Base-by-base conservation (phyloP, 2,888 invertebrate genomes). In the Aphidius colemani region DNA sequence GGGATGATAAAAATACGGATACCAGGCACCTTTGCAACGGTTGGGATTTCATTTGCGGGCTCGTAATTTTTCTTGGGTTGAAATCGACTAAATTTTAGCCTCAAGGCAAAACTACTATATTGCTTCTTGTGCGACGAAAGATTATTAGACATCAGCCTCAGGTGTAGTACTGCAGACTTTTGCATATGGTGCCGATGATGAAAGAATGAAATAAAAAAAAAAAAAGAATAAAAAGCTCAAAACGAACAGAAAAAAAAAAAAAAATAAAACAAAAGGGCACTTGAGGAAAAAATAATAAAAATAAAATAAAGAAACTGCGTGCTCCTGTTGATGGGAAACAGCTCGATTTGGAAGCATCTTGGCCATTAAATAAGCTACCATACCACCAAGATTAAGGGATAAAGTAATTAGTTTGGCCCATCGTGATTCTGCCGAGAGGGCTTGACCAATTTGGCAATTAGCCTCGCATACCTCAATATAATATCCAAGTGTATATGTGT, bases 361-460 rank as follows among this genome's bases (percentile, higher is more conserved):
- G 51, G 51, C 61, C 61, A 65, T 65, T 65, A 65, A 65, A 61
- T 13, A 18, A 18, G 13, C 13, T 18, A 18, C 13, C 13, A 51
- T 40, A 44, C 65, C 55, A 30, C 8, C n/a, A 44, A 39, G 49
- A 41, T 48, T 57, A 45, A 45, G 57, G 72, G 70, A 77, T 77
- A 74, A 75, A 77, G 74, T 76, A 77, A 76, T 77, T 77, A 77
- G 73, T 69, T 69, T 67, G 71, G 73, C 18, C 30, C 46, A 48
- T 67, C 44, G 61, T 62, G 66, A 71, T 73, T 72, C 72, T 74
- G 74, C 66, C 66, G 60, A 53, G 61, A 65, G 67, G 72, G 70
- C 71, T 70, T 53, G 70, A 65, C 70, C 72, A 76, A 75, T 77
- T 77, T 75, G 75, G 70, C 76, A 74, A 77, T 77, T 77, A 75